These are phyloP conservation scores for Rhogogaster chlorosoma DNA, from an alignment of 2,888 invertebrate species.

Conservation along the genomic window DNA sequence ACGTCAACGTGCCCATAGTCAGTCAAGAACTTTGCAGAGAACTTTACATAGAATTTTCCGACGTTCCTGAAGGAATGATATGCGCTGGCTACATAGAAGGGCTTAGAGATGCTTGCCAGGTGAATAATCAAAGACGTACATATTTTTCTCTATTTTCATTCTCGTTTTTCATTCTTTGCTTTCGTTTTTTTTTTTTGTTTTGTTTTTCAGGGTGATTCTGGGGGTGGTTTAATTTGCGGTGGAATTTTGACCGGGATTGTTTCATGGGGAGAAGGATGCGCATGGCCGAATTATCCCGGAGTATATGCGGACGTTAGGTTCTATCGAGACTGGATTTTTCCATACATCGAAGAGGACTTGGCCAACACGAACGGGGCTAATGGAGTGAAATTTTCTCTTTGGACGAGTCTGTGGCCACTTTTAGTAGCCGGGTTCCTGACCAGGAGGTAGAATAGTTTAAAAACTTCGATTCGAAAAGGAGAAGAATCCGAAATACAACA, in stretches of 20 bases:
- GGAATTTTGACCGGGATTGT: constrained; percentile 68
- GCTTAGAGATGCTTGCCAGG: constrained; percentile 70
- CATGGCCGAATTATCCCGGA: constrained; percentile 67
- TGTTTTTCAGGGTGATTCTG: constrained; percentile 71
- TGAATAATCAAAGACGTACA: constrained; percentile 52
- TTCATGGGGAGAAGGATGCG: constrained; percentile 72
- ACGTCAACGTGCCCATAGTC: constrained; percentile 67
- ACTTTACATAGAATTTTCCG: constrained; percentile 60
- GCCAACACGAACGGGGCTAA: background rate
- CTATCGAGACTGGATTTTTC: constrained; percentile 66
- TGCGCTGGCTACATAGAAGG: constrained; percentile 72
- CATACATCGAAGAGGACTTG: constrained; percentile 47
- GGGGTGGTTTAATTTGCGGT: constrained; percentile 71
- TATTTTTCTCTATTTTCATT: background rate
- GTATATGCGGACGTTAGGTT: constrained; percentile 67
- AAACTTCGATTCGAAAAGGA: background rate
- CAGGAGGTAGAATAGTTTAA: background rate
- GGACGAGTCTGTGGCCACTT: background rate
- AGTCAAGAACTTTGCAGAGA: constrained; percentile 57
- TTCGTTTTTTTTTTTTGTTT: background rate
- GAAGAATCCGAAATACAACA: background rate
- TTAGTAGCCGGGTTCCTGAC: background rate
- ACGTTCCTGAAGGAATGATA: constrained; percentile 63
- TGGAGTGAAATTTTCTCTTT: background rate
- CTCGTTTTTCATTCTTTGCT: background rate